Percentiles rank a stretch among this genome's conserved stretches.
Evolutionary conservation across 2,888 invertebrate genomes (phyloP).

Genomic region (Camponotus fellah): DNA sequence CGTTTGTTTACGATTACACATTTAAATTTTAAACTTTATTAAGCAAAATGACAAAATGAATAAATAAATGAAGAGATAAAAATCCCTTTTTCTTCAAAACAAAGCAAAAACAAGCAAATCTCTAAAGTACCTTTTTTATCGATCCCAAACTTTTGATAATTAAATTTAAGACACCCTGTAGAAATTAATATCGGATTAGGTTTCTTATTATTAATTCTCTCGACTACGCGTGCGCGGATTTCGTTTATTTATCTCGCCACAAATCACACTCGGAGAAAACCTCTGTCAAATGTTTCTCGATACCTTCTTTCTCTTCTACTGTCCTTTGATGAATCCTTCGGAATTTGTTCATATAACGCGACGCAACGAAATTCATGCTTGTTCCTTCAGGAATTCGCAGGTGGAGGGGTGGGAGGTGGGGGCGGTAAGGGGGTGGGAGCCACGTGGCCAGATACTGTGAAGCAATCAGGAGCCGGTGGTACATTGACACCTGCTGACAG

Average conservation of each 20-base stretch:
- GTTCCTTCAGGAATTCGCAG: conserved; percentile 85
- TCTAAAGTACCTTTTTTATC: too few relatives aligned
- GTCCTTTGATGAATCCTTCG: conserved; percentile 39
- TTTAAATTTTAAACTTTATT: too few relatives aligned
- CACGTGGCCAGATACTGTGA: conserved; percentile 95
- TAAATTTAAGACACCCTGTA: not conserved
- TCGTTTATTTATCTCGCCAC: not conserved
- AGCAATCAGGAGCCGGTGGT: conserved; percentile 92
- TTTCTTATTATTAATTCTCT: not conserved
- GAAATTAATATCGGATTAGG: conserved; percentile 38
- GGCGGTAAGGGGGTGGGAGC: conserved; percentile 91
- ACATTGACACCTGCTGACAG: conserved; percentile 97
- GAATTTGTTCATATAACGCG: conserved; percentile 77
- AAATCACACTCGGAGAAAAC: not conserved
- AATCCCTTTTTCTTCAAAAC: too few relatives aligned
- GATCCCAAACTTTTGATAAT: too few relatives aligned
- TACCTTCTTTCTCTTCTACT: conserved; percentile 25
- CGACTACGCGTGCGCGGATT: not conserved
- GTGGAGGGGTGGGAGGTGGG: conserved; percentile 83
- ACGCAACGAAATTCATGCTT: conserved; percentile 83
- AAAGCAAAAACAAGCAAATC: too few relatives aligned
- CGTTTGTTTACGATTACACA: too few relatives aligned
- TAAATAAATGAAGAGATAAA: too few relatives aligned
- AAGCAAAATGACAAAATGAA: too few relatives aligned
- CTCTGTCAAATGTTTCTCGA: conserved; percentile 1